Percentiles rank a stretch among this genome's conserved stretches.
Conservation (phyloP, 2,113 vertebrate species). For the Actinemys pallida region DNA sequence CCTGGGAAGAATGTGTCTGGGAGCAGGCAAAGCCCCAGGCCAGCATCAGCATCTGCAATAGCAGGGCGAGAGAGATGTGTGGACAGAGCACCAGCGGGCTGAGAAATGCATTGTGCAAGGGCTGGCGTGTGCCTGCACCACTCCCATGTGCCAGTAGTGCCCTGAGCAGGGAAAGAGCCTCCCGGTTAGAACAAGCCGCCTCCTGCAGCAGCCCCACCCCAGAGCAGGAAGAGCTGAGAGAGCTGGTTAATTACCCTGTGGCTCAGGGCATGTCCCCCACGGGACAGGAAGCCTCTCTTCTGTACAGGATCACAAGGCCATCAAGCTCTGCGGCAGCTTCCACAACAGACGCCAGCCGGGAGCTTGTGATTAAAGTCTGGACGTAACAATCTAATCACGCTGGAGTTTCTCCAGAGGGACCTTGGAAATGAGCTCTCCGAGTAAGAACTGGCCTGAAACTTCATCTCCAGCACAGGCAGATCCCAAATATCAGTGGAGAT, state of each 20-base stretch:
- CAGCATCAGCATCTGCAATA: no score
- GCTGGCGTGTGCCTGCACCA: no score
- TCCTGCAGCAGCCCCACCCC: neutral
- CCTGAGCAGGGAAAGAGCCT: no score
- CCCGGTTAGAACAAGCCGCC: accelerated
- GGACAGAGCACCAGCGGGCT: no score
- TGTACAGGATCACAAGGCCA: neutral
- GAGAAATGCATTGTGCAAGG: no score
- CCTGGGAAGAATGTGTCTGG: neutral
- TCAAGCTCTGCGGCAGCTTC: neutral
- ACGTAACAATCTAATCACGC: neutral
- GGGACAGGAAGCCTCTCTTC: neutral
- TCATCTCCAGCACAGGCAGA: neutral
- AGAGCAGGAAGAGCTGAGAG: neutral
- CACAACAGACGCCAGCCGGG: neutral
- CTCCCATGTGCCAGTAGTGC: neutral
- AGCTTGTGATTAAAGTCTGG: neutral
- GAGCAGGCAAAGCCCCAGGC: no score
- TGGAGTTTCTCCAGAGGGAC: neutral
- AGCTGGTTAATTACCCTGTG: neutral
- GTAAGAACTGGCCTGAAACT: neutral
- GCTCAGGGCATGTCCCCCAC: accelerated
- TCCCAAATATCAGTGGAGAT: no score
- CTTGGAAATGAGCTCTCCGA: neutral
- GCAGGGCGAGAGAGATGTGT: no score